Conservation (phyloP, 1,140 invertebrate genomes). For the Drosophila aff. region DNA sequence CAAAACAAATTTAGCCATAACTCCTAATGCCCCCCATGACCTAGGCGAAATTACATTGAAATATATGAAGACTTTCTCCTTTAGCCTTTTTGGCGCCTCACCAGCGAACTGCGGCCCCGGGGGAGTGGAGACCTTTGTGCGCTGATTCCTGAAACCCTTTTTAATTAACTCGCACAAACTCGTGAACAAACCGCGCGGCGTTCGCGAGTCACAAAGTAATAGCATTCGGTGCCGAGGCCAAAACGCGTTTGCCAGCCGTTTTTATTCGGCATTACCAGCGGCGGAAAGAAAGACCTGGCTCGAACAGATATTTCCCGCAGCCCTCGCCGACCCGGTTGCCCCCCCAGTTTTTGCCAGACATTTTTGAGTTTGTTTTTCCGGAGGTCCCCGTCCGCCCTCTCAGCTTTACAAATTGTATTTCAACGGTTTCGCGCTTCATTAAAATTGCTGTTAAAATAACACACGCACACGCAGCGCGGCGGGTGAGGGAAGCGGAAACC, state of each 20-base stretch:
- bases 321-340: not conserved
- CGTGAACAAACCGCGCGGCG: conserved; percentile 58
- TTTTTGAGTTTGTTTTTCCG: conserved; percentile 29
- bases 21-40: conserved; percentile 37
- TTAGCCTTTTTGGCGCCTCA: conserved; percentile 11
- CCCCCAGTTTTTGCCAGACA: conserved; percentile 21
- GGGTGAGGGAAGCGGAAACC: conserved; percentile 31
- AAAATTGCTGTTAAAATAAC: conserved; percentile 84
- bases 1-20: conserved; percentile 51
- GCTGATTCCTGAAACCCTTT: conserved; percentile 62
- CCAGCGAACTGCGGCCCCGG: not conserved
- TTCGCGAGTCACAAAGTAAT: conserved; percentile 45
- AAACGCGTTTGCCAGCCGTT: conserved; percentile 58
- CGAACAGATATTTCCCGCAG: conserved; percentile 28
- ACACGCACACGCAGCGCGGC: conserved; percentile 55
- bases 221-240: conserved; percentile 19
- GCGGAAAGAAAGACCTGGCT: conserved; percentile 26
- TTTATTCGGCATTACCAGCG: conserved; percentile 59
- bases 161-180: conserved; percentile 79
- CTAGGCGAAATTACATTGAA: conserved; percentile 47
- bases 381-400: conserved; percentile 7
- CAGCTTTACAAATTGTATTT: conserved; percentile 80
- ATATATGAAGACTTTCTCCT: conserved; percentile 42
- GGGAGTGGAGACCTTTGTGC: conserved; percentile 17
- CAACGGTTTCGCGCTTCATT: conserved; percentile 82